Base-by-base conservation (phyloP, 2,888 invertebrate species). In the Ashinkailepas kermadecensis region DNA sequence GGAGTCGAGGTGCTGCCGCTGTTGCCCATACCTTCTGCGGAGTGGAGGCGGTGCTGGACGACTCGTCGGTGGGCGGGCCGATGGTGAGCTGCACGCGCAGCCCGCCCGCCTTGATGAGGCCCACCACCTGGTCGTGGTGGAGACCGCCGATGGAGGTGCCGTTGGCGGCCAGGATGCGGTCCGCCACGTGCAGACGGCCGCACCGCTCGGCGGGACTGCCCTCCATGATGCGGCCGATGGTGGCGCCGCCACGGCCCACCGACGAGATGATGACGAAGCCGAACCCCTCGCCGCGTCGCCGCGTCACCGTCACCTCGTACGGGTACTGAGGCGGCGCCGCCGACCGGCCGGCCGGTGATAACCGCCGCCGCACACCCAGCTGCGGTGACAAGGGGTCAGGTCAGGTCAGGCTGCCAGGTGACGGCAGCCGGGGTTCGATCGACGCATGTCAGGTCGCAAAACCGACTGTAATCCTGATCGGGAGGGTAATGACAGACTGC, bases 221-320 rank as follows among this genome's bases (percentile, higher is more conserved):
- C 82, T 96, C 94, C 86, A 99, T 95, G 84, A 99, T 92, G 86
- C 97, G 93, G 81, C 97, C 96, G 85, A 97, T 96, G 56, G 95
- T 95, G 1, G 94, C 94, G 58, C 94, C 94, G 83, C 93, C 92
- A 88, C 93, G 94, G 85, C 95, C 95, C 8, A 96, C 94, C 11
- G 96, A 96, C 0, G 98, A 97, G 85, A 99, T 98, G 85, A 99
- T 97, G 80, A 99, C 98, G 88, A 99, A 99, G 18, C 99, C 99
- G 88, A 99, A 99, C 9, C 99, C 99, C 88, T 99, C 99, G 84
- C 93, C 95, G 86, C 97, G 97, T 87, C 92, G 92, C 81, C 97
- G 90, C 83, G 93, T 93, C 1, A 99, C 95, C 0, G 94, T 93
- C 9, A 99, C 96, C 88, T 98, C 96, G 86, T 96, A 97, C 0